Evolutionary conservation across 2,797 vertebrate genomes (phyloP), one percentile per base, ranked within the genome.

Genomic region (Remorina albescens): DNA sequence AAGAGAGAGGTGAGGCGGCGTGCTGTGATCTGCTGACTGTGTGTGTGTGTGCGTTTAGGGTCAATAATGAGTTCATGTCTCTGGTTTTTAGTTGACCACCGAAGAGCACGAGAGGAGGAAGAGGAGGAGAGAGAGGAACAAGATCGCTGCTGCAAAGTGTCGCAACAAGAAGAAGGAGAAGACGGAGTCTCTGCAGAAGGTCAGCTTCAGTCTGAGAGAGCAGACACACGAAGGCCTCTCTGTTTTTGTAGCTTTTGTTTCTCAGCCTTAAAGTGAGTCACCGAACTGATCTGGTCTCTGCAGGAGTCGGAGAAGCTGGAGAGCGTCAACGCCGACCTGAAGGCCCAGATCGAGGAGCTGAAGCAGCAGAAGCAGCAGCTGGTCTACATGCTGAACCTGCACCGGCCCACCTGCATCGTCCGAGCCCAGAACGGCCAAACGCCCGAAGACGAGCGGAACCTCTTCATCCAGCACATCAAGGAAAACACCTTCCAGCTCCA

Each of bases 231-330:
- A n/a, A n/a, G n/a, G n/a, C n/a, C n/a, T n/a, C n/a, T n/a, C n/a
- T n/a, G n/a, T n/a, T n/a, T n/a, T n/a, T n/a, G n/a, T n/a, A n/a
- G n/a, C n/a, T n/a, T n/a, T n/a, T n/a, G n/a, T n/a, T n/a, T n/a
- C n/a, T n/a, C n/a, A n/a, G n/a, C n/a, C n/a, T n/a, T n/a, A n/a
- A n/a, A n/a, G n/a, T n/a, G n/a, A n/a, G n/a, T n/a, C n/a, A n/a
- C n/a, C n/a, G n/a, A n/a, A n/a, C n/a, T n/a, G n/a, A n/a, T 34
- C 4, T 44, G 21, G 37, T 1, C 25, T 15, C 74, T 13, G 13
- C 63, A 99, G 98, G 98, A 99, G 76, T 99, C 98, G 0, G 98
- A 99, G 93, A 99, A 98, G 82, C 93, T 99, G 91, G 97, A 99
- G 92, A 94, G 91, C 0, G 96, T 99, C 77, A 99, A 99, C 30